Conservation (phyloP, 2,113 vertebrate species). For the Illadopsis cleaveri region DNA sequence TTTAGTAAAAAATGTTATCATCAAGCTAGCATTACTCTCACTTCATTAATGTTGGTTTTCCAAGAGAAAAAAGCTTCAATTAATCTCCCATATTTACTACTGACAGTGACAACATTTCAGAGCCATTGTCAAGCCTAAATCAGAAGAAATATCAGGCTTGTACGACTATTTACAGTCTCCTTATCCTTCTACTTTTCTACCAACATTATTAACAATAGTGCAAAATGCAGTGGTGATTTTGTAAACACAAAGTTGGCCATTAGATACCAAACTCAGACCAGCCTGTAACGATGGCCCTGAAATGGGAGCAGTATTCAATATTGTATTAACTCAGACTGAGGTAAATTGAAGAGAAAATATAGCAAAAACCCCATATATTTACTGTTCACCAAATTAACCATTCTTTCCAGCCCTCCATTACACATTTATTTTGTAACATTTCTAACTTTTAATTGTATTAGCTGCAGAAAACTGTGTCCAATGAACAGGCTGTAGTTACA, state of each 20-base stretch:
- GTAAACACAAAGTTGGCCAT: neutral
- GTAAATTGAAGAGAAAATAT: neutral
- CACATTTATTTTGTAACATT: neutral
- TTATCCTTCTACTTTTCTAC: neutral
- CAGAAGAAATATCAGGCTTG: neutral
- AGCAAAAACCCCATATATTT: neutral
- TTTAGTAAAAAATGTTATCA: neutral
- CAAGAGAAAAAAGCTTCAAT: neutral
- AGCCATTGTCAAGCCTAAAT: neutral
- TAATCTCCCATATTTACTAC: neutral
- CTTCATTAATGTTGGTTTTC: neutral
- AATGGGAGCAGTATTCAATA: neutral
- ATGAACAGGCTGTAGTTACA: neutral
- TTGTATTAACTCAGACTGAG: neutral
- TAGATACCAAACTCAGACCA: neutral
- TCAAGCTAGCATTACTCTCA: neutral
- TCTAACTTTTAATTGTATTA: neutral
- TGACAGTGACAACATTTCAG: neutral
- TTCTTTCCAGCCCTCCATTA: neutral
- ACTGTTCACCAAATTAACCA: neutral
- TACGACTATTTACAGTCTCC: neutral
- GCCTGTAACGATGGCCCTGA: neutral
- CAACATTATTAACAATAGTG: neutral
- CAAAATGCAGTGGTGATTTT: neutral
- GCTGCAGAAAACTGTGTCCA: neutral